Evolutionary conservation across 2,113 vertebrate species (phyloP).

Genomic region (rabbit (Oryctolagus cuniculus)): DNA sequence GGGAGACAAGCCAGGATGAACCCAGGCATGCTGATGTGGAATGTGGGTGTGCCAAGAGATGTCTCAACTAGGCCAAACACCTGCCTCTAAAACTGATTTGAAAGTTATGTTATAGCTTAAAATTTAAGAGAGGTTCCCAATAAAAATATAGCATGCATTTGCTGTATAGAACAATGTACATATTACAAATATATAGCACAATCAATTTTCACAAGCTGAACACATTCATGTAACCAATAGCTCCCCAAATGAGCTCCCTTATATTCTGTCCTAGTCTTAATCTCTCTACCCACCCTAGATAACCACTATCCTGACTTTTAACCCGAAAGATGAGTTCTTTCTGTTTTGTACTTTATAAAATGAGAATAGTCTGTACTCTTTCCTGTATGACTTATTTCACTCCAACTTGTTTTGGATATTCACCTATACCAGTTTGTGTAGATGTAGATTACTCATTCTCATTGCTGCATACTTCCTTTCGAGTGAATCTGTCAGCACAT

Average conservation of each 20-base stretch:
- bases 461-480: background rate
- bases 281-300: background rate
- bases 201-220: background rate
- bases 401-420: background rate
- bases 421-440: background rate
- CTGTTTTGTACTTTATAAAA: background rate
- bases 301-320: background rate
- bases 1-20: too few relatives aligned
- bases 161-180: background rate
- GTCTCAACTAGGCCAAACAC: too few relatives aligned
- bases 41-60: too few relatives aligned
- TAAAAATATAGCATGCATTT: background rate
- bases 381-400: background rate
- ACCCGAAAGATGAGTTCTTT: background rate
- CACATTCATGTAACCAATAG: background rate
- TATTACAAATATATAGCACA: background rate
- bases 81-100: too few relatives aligned
- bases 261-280: background rate
- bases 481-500: background rate
- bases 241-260: background rate
- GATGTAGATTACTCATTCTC: background rate
- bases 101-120: background rate
- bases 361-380: background rate
- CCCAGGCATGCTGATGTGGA: too few relatives aligned
- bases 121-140: background rate